These are phyloP conservation scores for Mustela lutreola DNA, from an alignment of 2,113 vertebrate species.

Conservation along the genomic window DNA sequence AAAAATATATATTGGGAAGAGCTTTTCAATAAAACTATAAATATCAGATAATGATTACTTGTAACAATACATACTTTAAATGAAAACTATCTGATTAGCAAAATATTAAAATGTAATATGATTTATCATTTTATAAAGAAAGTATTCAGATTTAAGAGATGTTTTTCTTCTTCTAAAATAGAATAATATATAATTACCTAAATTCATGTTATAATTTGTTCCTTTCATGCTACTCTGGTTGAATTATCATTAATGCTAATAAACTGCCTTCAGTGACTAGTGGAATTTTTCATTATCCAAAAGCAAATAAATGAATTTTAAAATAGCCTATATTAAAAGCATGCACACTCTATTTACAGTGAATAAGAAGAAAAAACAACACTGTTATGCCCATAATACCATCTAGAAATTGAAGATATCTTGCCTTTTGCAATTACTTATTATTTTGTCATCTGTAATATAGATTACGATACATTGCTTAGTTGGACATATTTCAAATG, in stretches of 20 bases:
- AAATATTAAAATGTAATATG: not conserved
- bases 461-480: not conserved
- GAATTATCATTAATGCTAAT: slow-evolving; percentile 83
- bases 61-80: not conserved
- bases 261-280: slow-evolving; percentile 77
- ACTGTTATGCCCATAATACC: not conserved
- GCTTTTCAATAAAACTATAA: not conserved
- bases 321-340: slow-evolving; percentile 74
- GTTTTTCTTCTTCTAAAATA: slow-evolving; percentile 49
- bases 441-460: not conserved
- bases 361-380: not conserved
- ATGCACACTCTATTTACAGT: not conserved
- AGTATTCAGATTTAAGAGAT: slow-evolving; percentile 46
- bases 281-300: slow-evolving; percentile 75
- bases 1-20: not conserved
- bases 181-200: slow-evolving; percentile 72
- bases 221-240: slow-evolving; percentile 68
- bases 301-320: slow-evolving; percentile 85
- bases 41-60: not conserved
- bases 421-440: slow-evolving; percentile 45
- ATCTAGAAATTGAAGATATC: not conserved
- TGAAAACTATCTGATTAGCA: not conserved
- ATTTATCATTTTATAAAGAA: slow-evolving; percentile 52
- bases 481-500: slow-evolving; percentile 58
- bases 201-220: slow-evolving; percentile 77